Evolutionary conservation across 1,140 invertebrate genomes (phyloP).

Genomic region (Cotesia vestalis): DNA sequence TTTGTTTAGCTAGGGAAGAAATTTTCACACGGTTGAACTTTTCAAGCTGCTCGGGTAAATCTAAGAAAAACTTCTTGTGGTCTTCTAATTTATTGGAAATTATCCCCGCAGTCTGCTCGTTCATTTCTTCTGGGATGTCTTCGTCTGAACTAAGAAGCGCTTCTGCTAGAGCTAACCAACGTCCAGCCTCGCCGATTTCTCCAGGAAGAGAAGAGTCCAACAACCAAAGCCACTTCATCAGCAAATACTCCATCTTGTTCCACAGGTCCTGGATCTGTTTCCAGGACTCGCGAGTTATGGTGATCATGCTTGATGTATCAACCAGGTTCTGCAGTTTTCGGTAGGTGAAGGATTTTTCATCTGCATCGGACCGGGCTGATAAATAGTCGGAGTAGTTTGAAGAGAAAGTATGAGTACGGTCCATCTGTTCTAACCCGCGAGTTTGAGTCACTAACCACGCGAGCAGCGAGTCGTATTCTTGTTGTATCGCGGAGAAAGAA

Average conservation of each 20-base stretch:
- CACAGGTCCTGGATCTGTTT: conserved; percentile 78
- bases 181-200: conserved; percentile 84
- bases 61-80: conserved; percentile 88
- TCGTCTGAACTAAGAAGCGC: conserved; percentile 79
- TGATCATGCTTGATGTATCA: conserved; percentile 79
- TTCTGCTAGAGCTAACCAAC: conserved; percentile 89
- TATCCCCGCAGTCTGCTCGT: conserved; percentile 85
- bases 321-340: conserved; percentile 79
- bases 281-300: conserved; percentile 84
- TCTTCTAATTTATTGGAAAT: conserved; percentile 89
- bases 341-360: conserved; percentile 74
- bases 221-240: conserved; percentile 85
- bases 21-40: conserved; percentile 77
- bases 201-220: conserved; percentile 85
- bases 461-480: conserved; percentile 81
- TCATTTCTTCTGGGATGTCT: conserved; percentile 82
- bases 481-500: conserved; percentile 78
- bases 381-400: conserved; percentile 72
- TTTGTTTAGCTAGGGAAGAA: conserved; percentile 70
- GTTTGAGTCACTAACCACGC: conserved; percentile 84
- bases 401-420: conserved; percentile 63
- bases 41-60: conserved; percentile 78
- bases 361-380: conserved; percentile 75
- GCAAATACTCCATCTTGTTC: conserved; percentile 75
- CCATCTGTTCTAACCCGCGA: conserved; percentile 72